A percentile compares a stretch with the other conserved stretches of the same genome.
These are phyloP conservation scores for Mastigias papua DNA, from an alignment of 30 jellyfish, hydroid and myxozoan genomes.

Conservation along the genomic window DNA sequence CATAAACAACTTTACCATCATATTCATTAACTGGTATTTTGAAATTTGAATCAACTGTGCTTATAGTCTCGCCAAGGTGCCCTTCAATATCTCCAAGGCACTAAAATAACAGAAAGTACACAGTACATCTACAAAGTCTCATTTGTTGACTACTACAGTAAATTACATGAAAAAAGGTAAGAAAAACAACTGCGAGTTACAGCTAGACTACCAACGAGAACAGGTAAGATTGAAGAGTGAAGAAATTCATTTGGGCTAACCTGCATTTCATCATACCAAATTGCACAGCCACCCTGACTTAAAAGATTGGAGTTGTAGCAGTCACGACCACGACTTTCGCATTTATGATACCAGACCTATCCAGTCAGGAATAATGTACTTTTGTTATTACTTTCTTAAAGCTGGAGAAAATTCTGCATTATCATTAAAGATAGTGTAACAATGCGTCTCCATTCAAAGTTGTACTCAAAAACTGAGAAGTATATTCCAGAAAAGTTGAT, in stretches of 20 bases:
- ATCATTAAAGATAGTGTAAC: no score
- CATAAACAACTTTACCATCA: slow-evolving; percentile 98
- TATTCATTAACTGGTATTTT: slow-evolving; percentile 94
- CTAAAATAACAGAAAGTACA: slow-evolving; percentile 42
- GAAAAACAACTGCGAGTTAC: no score
- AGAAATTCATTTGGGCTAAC: slow-evolving; percentile 33
- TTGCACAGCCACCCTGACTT: slow-evolving; percentile 97
- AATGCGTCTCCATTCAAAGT: no score
- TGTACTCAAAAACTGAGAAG: no score
- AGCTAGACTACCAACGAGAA: neutral
- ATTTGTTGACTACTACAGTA: no score
- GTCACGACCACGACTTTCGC: slow-evolving; percentile 94
- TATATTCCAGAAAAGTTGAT: no score
- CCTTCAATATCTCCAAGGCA: slow-evolving; percentile 91
- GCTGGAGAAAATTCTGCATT: no score
- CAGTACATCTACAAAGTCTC: no score
- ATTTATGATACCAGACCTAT: slow-evolving; percentile 99
- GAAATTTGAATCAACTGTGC: slow-evolving; percentile 73
- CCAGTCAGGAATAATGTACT: no score
- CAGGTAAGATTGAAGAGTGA: neutral
- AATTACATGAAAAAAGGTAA: no score
- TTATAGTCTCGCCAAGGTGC: slow-evolving; percentile 95
- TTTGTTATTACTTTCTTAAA: no score
- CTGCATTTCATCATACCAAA: slow-evolving; percentile 96
- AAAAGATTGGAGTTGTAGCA: slow-evolving; percentile 88